Base-by-base conservation (phyloP, 2,888 invertebrate species). In the Agriotes lineatus region DNA sequence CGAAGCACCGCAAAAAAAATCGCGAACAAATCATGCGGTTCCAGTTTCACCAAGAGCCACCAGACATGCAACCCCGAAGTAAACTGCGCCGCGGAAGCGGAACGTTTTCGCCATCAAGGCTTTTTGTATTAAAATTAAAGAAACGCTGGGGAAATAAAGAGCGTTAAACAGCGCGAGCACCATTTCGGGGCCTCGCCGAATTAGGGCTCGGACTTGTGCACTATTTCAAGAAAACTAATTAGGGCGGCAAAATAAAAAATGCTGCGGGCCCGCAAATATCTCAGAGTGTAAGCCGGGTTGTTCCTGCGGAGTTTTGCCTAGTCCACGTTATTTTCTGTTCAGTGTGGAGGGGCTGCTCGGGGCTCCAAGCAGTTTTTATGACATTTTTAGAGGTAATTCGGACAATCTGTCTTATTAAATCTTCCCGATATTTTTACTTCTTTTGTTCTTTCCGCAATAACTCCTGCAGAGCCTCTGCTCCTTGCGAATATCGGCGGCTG, bases 91-190 rank as follows among this genome's bases (percentile, higher is more conserved):
- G 19, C 35, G 39, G 20, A 57, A 44, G 57, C 16, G 52, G 44
- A 30, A 48, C 30, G 25, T 67, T 9, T 33, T 30, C 44, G 44
- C 45, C 61, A 44, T 54, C 35, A 65, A 59, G 52, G 59, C 42
- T 61, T 56, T 63, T 63, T 50, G 63, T 69, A 66, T 70, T 66
- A 70, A 70, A 70, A 70, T 70, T 70, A 70, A 60, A 69, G 59
- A 61, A 69, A 69, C 61, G 25, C 50, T 63, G 70, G 67, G 70
- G 68, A 70, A 70, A 68, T 63, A 70, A 59, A 42, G 67, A 58
- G 59, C 68, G 70, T 68, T 70, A 70, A 70, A 67, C 70, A 67
- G 58, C 42, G 42, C 63, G 63, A 60, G 54, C 42, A 58, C 63
- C 64, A 54, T 69, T 64, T 69, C 64, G 45, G 50, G 57, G 63